Conservation (phyloP, 2,888 invertebrate species). For the Frankliniella fusca region DNA sequence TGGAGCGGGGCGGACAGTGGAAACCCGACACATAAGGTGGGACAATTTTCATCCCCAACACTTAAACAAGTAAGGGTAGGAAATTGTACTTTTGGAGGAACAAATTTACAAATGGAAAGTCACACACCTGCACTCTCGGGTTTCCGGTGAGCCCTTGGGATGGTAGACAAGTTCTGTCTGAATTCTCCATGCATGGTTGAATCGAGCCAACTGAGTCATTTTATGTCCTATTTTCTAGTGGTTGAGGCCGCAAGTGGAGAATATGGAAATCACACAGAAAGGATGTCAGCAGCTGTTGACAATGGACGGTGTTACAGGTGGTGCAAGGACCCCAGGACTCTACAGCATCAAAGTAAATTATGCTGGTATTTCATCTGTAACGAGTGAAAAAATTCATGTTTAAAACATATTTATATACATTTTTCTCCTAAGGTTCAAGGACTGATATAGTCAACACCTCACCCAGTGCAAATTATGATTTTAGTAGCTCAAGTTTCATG, state of each 20-base stretch:
- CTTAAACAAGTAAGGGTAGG: too few relatives aligned
- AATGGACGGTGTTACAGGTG: conserved; percentile 60
- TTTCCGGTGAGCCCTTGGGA: too few relatives aligned
- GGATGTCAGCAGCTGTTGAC: conserved; percentile 64
- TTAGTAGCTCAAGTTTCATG: conserved; percentile 47
- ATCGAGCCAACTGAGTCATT: not conserved
- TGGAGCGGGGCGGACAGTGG: too few relatives aligned
- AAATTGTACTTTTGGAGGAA: too few relatives aligned
- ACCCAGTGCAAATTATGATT: conserved; percentile 38
- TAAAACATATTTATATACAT: not conserved
- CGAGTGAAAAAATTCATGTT: not conserved
- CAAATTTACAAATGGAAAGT: too few relatives aligned
- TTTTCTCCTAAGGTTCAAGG: not conserved
- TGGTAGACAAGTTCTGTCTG: too few relatives aligned
- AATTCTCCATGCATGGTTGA: too few relatives aligned
- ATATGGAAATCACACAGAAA: conserved; percentile 65
- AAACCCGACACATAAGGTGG: too few relatives aligned
- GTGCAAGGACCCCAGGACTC: conserved; percentile 41
- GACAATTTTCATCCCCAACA: too few relatives aligned
- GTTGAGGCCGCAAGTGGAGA: conserved; percentile 78
- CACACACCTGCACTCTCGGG: too few relatives aligned
- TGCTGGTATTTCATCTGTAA: not conserved
- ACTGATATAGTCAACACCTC: conserved; percentile 27
- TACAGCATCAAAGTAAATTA: not conserved
- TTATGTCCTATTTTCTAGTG: conserved; percentile 52